A percentile compares a stretch with the other conserved stretches of the same genome.
These are phyloP conservation scores for Mythimna impura DNA, from an alignment of 2,888 invertebrate genomes.

Conservation along the genomic window DNA sequence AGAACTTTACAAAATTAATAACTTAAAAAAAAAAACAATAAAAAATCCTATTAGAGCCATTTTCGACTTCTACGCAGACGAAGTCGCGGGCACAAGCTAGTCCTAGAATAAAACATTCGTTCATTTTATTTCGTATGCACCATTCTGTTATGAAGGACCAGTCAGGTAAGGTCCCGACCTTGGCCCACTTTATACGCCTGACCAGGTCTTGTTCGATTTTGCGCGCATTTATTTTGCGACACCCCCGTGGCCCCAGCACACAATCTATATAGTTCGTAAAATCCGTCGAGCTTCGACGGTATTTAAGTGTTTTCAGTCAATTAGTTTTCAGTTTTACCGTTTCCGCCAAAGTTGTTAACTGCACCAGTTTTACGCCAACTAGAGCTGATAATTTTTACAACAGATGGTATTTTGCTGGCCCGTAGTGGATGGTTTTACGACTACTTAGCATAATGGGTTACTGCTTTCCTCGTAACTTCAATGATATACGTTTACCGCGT, in stretches of 20 bases:
- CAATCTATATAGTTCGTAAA: constrained; percentile 23
- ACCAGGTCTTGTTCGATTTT: constrained; percentile 23
- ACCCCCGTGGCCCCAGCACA: background rate
- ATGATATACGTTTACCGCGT: background rate
- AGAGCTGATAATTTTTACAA: constrained; percentile 21
- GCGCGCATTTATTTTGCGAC: constrained; percentile 47
- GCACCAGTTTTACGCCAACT: constrained; percentile 15
- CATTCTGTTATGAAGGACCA: constrained; percentile 59
- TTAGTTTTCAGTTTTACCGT: constrained; percentile 32
- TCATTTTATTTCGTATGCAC: constrained; percentile 19
- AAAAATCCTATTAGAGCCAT: no score
- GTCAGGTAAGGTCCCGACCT: constrained; percentile 65
- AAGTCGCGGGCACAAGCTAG: no score
- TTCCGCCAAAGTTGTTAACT: constrained; percentile 4
- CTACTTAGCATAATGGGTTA: constrained; percentile 4
- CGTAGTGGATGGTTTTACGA: background rate
- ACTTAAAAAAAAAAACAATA: no score
- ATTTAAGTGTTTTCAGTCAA: constrained; percentile 27
- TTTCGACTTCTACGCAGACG: no score
- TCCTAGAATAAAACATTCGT: constrained; percentile 5
- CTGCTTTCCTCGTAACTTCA: constrained; percentile 11
- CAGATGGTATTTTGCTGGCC: background rate
- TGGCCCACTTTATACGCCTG: constrained; percentile 51
- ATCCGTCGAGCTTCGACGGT: background rate
- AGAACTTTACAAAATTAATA: no score